A percentile compares a stretch with the other conserved stretches of the same genome.
phyloP scores from a whole-genome alignment of 2,797 vertebrate species.

The Enteromius treurensis region DNA sequence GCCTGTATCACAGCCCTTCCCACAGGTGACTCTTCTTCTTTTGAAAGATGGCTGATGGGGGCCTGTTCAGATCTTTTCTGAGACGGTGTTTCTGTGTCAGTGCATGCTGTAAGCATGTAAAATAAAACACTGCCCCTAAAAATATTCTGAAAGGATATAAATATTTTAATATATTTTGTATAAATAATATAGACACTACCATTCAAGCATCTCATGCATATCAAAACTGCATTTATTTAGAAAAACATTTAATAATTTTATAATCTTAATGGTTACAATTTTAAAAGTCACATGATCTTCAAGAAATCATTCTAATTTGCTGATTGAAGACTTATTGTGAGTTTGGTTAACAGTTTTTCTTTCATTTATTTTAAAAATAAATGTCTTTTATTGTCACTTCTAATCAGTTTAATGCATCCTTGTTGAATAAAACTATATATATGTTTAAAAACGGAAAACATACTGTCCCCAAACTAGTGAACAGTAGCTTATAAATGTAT shows the following conservation, averaged over 20 bases:
- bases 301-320: background rate
- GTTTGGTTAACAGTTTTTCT: too few relatives aligned
- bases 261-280: background rate
- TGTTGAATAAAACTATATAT: background rate
- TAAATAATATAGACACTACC: too few relatives aligned
- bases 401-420: background rate
- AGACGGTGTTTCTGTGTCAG: background rate
- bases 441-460: background rate
- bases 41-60: background rate
- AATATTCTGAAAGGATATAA: background rate
- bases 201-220: background rate
- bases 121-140: background rate
- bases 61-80: background rate
- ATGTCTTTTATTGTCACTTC: background rate
- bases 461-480: too few relatives aligned
- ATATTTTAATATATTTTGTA: too few relatives aligned
- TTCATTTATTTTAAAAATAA: background rate
- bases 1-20: conserved; percentile 78
- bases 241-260: background rate
- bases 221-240: background rate
- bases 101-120: background rate
- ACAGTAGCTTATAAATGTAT: background rate
- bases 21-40: conserved; percentile 72
- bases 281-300: background rate
- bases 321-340: background rate